Base-by-base conservation (phyloP, 2,888 invertebrate genomes). In the Sarcophaga caerulescens region DNA sequence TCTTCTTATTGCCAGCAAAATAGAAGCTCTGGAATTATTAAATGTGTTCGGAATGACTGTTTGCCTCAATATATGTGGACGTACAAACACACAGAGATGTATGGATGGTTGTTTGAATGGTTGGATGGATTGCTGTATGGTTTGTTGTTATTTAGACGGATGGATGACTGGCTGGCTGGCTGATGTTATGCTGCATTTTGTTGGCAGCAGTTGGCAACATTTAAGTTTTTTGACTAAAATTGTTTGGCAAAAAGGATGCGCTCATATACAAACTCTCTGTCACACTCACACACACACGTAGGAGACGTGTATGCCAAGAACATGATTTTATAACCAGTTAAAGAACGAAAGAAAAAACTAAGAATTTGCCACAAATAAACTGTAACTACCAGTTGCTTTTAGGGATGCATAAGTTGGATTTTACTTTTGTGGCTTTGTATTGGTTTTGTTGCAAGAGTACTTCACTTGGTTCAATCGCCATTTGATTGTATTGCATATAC, bases 81-180 rank as follows among this genome's bases (percentile, higher is more conserved):
- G 21, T n/a, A 75, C 65, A 65, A 52, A 25, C 8, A 45, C 57
- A 62, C 69, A 35, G 12, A 14, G 45, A 76, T 63, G 23, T 45
- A 73, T n/a, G 45, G 17, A 75, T 75, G 62, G 57, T 52, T 81
- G 65, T 12, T 45, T 52, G 45, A 45, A 59, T 60, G 63, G 68
- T 23, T 45, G 63, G 63, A 59, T 66, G 47, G 65, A 52, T 75
- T 57, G 59, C 52, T 57, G 84, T 62, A 65, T 73, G 19, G 71
- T 25, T 69, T 45, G 79, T 65, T 68, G 21, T 60, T 81, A 12
- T 71, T 75, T 71, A 75, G 77, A 75, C 47, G 84, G 76, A 81
- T 81, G 85, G 66, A 77, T 80, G 76, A 76, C 78, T 85, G 14
- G 85, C 74, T 84, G 78, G 19, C 74, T 70, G 77, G 69, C 45